Percentiles rank a stretch among this genome's conserved stretches.
phyloP scores from a whole-genome alignment of 2,113 vertebrate genomes.

The Cebus imitator region DNA sequence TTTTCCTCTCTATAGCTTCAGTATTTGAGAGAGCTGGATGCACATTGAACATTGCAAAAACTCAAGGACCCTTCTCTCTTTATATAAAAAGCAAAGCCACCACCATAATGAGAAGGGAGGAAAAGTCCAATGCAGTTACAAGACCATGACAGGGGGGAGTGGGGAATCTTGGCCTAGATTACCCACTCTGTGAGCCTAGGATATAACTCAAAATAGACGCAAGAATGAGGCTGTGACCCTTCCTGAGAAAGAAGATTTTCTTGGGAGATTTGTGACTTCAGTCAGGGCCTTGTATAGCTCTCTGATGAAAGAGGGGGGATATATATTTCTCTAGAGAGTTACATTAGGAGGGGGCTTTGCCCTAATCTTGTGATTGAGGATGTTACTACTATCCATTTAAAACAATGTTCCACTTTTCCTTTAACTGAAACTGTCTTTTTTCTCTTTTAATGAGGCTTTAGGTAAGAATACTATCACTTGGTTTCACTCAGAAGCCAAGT shows the following conservation, averaged over 20 bases:
- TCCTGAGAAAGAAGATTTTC: neutral
- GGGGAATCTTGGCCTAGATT: neutral
- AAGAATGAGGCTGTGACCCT: constrained; percentile 7
- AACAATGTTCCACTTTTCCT: constrained; percentile 53
- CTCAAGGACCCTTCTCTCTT: neutral
- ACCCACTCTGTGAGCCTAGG: neutral
- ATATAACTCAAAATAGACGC: neutral
- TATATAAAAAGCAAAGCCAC: neutral
- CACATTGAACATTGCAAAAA: neutral
- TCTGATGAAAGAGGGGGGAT: constrained; percentile 16
- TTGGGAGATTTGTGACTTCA: neutral
- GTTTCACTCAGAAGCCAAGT: constrained; percentile 49
- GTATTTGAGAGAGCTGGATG: neutral
- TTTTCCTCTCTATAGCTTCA: neutral
- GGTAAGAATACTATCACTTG: neutral
- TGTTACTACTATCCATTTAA: constrained; percentile 61
- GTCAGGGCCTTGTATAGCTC: neutral
- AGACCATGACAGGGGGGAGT: neutral
- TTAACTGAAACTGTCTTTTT: constrained; percentile 18
- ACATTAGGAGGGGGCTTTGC: neutral
- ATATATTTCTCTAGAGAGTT: constrained; percentile 29
- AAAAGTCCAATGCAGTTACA: neutral
- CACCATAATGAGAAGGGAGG: neutral
- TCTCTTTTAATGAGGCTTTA: neutral
- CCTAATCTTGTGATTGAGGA: constrained; percentile 16